phyloP scores from a whole-genome alignment of 2,113 vertebrate species.

The Xenus cinereus region DNA sequence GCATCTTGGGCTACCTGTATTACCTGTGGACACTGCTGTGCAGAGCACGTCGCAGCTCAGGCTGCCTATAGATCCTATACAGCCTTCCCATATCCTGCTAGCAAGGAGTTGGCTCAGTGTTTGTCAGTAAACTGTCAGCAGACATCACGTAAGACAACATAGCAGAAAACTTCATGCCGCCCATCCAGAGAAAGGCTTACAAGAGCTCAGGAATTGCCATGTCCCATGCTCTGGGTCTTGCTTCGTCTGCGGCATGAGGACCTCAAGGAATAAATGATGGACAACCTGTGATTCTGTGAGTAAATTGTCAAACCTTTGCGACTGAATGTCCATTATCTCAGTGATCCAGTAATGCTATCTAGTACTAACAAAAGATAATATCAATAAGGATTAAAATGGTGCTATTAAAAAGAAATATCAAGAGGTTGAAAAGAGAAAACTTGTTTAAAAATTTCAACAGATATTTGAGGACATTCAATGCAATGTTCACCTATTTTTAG shows the following conservation, averaged over 20 bases:
- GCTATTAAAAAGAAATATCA: neutral
- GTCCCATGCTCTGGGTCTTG: neutral
- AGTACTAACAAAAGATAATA: neutral
- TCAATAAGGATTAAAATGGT: neutral
- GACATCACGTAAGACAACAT: too few relatives aligned
- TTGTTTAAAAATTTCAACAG: neutral
- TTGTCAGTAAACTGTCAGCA: neutral
- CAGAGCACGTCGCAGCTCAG: neutral
- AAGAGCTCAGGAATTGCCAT: accelerated
- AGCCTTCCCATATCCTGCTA: neutral
- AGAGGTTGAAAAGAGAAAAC: neutral
- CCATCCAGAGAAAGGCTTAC: neutral
- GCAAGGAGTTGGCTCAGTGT: neutral
- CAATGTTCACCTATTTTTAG: neutral
- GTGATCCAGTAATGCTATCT: neutral
- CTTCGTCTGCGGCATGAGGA: neutral
- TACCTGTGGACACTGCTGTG: neutral
- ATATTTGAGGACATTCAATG: neutral
- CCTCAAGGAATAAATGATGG: neutral
- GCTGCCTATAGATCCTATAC: neutral
- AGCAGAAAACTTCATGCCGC: neutral
- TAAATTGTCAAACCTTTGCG: neutral
- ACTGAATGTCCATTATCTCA: neutral
- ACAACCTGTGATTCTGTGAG: neutral
- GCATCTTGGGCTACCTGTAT: neutral